Evolutionary conservation across 2,888 invertebrate species (phyloP).

Genomic region (Macrophya alboannulata): DNA sequence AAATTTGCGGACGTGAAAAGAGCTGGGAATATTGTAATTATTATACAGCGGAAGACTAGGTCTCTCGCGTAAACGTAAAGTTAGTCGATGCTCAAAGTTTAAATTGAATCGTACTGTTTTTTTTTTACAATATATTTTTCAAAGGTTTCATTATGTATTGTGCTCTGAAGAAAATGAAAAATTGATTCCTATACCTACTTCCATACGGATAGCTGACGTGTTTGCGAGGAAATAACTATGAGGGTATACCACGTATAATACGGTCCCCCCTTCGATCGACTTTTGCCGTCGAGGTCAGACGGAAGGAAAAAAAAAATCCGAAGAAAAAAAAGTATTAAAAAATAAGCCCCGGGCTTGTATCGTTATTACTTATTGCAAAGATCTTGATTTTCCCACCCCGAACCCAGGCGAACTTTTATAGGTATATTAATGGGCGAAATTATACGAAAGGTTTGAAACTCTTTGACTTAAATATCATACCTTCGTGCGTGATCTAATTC

Average conservation of each 20-base stretch:
- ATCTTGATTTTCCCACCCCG: not conserved
- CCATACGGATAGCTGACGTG: conserved; percentile 7
- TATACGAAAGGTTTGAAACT: conserved; percentile 14
- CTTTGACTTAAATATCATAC: conserved; percentile 24
- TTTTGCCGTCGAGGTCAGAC: conserved; percentile 35
- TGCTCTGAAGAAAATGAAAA: conserved; percentile 34
- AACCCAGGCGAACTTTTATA: not conserved
- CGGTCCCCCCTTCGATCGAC: conserved; percentile 34
- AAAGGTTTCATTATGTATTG: conserved; percentile 18
- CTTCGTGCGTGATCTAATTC: conserved; percentile 29
- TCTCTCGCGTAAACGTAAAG: not conserved
- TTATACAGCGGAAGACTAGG: not conserved
- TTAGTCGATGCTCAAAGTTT: conserved; percentile 6
- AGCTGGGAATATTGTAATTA: not conserved
- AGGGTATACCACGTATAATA: not conserved
- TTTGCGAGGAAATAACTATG: conserved; percentile 37
- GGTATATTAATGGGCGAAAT: conserved; percentile 8
- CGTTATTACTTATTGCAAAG: conserved; percentile 7
- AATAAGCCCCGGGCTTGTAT: not conserved
- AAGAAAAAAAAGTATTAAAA: conserved; percentile 32
- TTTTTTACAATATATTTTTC: not conserved
- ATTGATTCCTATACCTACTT: not conserved
- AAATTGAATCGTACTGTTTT: not conserved
- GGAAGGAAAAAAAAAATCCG: conserved; percentile 19
- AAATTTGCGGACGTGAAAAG: not conserved